A percentile compares a stretch with the other conserved stretches of the same genome.
Conservation (phyloP, 1,140 invertebrate genomes). For the Aphidius ervi region DNA sequence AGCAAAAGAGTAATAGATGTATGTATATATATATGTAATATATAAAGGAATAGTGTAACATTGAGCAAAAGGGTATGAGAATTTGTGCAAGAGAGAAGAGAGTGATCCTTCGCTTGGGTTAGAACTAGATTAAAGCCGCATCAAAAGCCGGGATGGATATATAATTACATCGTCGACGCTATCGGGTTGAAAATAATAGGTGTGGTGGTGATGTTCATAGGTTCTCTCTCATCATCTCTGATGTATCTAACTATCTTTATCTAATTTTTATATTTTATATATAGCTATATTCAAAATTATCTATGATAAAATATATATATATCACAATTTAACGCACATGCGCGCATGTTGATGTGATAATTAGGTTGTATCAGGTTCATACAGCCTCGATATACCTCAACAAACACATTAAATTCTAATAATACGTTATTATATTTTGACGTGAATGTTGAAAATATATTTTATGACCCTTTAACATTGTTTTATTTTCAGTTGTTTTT, state of each 20-base stretch:
- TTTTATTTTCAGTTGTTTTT: neutral
- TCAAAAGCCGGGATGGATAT: slow-evolving; percentile 47
- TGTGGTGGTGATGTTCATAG: slow-evolving; percentile 28
- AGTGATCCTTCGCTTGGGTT: slow-evolving; percentile 7
- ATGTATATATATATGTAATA: too few species aligned
- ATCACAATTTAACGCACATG: slow-evolving; percentile 28
- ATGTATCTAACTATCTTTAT: neutral
- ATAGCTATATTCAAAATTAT: slow-evolving; percentile 25
- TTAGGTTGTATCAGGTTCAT: slow-evolving; percentile 46
- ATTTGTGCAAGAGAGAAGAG: neutral
- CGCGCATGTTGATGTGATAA: slow-evolving; percentile 33
- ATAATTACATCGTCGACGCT: slow-evolving; percentile 47
- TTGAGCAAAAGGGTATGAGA: slow-evolving; percentile 10
- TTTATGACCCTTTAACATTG: neutral
- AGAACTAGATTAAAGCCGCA: slow-evolving; percentile 44
- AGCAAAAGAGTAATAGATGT: too few species aligned
- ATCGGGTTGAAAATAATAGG: slow-evolving; percentile 49
- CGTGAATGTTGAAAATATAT: slow-evolving; percentile 19
- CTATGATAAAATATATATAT: slow-evolving; percentile 43
- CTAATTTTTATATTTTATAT: neutral
- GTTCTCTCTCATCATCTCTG: too few species aligned
- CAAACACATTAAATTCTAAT: slow-evolving; percentile 47
- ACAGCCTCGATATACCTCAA: slow-evolving; percentile 26
- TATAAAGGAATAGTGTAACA: neutral
- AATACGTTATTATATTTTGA: slow-evolving; percentile 43